Base-by-base conservation (phyloP, 2,113 vertebrate genomes). In the Camarhynchus parvulus region DNA sequence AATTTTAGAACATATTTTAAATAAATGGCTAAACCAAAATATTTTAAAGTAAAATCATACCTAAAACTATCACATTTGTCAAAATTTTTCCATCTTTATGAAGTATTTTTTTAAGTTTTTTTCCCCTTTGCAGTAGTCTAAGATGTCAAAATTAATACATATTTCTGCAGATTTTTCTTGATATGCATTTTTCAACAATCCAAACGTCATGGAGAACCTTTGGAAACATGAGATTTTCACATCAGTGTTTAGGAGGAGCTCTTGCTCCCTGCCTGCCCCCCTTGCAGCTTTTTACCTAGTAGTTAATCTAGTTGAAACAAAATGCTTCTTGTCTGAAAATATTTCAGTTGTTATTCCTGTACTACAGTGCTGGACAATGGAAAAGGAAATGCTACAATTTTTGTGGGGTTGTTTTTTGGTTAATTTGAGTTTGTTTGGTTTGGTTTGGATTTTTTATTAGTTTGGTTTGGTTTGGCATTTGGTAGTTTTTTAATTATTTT, bases 41-140 rank as follows among this genome's bases (percentile, higher is more conserved):
- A 72, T 62, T 66, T 80, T 8, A 5, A 49, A 56, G 3, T 23
- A 44, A 79, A 72, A 55, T n/a, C 4, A 7, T 66, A 63, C 37
- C 5, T 62, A 70, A 66, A 49, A 2, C 0, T 1, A 4, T 1
- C 9, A 33, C 31, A 55, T 2, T 37, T 88, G 4, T 35, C 5
- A 41, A 17, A 21, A 6, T 17, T 68, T 67, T 83, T 41, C 12
- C 2, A 7, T 73, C 3, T 30, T 81, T 19, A 10, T 53, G 5
- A 79, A 20, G 6, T 62, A 35, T 27, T 58, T 44, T 77, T 66
- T 3, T 0, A 28, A 37, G 1, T 1, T 50, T 2, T 59, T 59
- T 64, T 10, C 7, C 5, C 7, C 5, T 3, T 10, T 49, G 8
- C 10, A 52, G 3, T 49, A 6, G 4, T 61, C 13, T 28, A 46